A percentile compares a stretch with the other conserved stretches of the same genome.
Conservation (phyloP, 2,797 vertebrate species). For the Botia almorhae region DNA sequence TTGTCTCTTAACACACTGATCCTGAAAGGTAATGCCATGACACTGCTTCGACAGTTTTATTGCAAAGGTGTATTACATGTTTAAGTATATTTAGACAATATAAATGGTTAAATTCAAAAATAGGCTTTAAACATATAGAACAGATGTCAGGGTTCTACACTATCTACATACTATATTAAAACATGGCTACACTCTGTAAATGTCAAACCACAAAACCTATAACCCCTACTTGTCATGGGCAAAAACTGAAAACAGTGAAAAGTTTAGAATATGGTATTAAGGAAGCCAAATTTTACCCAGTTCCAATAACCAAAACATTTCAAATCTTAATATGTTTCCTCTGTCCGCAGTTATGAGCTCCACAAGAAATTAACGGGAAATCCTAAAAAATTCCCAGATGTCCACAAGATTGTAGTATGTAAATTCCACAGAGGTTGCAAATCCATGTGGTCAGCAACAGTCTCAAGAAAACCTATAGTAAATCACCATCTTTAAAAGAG, state of each 20-base stretch:
- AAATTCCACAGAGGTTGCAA: constrained; percentile 53
- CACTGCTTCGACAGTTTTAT: constrained; percentile 70
- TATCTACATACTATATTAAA: constrained; percentile 74
- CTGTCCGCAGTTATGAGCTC: constrained; percentile 37
- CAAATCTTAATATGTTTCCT: constrained; percentile 32
- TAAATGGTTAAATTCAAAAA: constrained; percentile 69
- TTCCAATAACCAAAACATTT: constrained; percentile 62
- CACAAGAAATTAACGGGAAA: constrained; percentile 49
- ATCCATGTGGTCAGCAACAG: constrained; percentile 33
- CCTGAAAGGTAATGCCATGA: constrained; percentile 60
- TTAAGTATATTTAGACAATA: constrained; percentile 66
- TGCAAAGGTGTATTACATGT: constrained; percentile 59
- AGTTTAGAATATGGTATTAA: constrained; percentile 55
- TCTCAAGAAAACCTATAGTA: constrained; percentile 41
- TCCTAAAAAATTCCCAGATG: constrained; percentile 43
- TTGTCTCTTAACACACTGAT: constrained; percentile 14
- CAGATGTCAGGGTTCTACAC: constrained; percentile 65
- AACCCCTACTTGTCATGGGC: constrained; percentile 79
- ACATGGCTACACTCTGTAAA: constrained; percentile 73
- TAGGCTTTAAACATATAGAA: constrained; percentile 61
- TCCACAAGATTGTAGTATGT: constrained; percentile 29
- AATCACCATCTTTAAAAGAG: constrained; percentile 17
- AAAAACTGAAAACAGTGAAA: constrained; percentile 73
- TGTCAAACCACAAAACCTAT: constrained; percentile 63
- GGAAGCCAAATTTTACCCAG: constrained; percentile 36